Percentiles rank a stretch among this genome's conserved stretches.
Conservation (phyloP, 2,113 vertebrate species). For the Murina feae region DNA sequence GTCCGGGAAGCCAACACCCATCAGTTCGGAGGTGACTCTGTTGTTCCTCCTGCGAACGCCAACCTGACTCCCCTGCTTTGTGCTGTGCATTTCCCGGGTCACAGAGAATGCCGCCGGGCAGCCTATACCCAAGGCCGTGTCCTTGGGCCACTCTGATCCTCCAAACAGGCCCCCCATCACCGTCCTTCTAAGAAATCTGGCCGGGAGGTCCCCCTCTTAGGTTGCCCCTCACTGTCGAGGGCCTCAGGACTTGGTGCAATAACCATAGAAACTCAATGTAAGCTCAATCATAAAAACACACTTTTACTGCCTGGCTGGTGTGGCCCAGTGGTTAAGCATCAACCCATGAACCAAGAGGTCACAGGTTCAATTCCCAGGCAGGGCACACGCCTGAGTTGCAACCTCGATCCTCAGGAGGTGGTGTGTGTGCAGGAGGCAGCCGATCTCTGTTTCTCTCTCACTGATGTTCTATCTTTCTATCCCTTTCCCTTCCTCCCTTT, state of each 20-base stretch:
- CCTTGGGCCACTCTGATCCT: not conserved
- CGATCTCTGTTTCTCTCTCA: no score
- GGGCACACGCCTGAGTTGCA: no score
- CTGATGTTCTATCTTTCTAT: no score
- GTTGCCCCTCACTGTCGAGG: not conserved
- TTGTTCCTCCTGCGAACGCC: accelerated
- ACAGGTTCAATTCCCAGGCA: no score
- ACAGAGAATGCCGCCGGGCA: not conserved
- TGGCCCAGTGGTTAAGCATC: no score
- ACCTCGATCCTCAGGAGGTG: no score
- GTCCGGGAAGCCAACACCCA: no score
- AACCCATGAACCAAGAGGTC: no score
- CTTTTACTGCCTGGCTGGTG: no score
- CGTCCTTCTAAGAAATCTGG: not conserved
- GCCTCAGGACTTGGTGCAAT: not conserved
- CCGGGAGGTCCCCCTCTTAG: not conserved
- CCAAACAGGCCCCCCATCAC: not conserved
- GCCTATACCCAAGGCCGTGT: not conserved
- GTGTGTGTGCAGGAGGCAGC: no score
- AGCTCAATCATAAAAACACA: not conserved
- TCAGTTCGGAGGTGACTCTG: accelerated
- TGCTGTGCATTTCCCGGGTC: not conserved
- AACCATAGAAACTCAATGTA: not conserved
- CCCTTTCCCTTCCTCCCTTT: no score
- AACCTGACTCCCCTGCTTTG: not conserved